These are phyloP conservation scores for Origma solitaria DNA, from an alignment of 2,113 vertebrate species.

Conservation along the genomic window DNA sequence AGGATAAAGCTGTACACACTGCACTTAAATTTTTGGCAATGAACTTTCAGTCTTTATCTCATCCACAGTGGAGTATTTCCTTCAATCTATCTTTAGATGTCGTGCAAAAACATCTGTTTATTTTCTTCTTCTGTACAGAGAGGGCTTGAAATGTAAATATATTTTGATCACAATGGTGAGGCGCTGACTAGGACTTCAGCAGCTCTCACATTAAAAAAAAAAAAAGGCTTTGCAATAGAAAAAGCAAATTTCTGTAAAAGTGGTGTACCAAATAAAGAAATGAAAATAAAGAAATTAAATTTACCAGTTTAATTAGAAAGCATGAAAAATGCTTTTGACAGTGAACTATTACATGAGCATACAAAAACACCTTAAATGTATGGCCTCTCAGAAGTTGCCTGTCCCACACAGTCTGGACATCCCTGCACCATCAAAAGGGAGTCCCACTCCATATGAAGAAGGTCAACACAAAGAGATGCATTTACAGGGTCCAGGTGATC, in stretches of 20 bases:
- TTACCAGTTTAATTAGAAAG: neutral
- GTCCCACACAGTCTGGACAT: neutral
- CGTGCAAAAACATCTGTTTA: neutral
- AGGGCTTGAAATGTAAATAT: neutral
- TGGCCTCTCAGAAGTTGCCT: neutral
- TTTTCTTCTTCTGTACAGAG: neutral
- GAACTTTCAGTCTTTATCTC: neutral
- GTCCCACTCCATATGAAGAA: neutral
- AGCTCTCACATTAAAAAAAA: neutral
- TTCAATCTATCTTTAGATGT: neutral
- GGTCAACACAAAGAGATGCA: neutral
- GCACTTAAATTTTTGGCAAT: neutral
- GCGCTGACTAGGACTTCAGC: neutral
- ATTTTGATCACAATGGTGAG: neutral
- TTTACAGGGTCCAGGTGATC: neutral
- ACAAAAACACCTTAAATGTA: neutral
- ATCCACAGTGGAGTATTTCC: neutral
- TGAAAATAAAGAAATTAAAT: too few species aligned
- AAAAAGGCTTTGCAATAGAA: neutral
- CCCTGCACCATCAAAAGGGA: neutral
- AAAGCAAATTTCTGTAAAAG: neutral
- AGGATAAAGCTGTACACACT: neutral
- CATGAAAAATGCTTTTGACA: neutral
- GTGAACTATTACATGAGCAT: neutral
- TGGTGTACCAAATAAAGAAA: neutral